Evolutionary conservation across 2,888 invertebrate species (phyloP).

Genomic region (Papilio elwesi): DNA sequence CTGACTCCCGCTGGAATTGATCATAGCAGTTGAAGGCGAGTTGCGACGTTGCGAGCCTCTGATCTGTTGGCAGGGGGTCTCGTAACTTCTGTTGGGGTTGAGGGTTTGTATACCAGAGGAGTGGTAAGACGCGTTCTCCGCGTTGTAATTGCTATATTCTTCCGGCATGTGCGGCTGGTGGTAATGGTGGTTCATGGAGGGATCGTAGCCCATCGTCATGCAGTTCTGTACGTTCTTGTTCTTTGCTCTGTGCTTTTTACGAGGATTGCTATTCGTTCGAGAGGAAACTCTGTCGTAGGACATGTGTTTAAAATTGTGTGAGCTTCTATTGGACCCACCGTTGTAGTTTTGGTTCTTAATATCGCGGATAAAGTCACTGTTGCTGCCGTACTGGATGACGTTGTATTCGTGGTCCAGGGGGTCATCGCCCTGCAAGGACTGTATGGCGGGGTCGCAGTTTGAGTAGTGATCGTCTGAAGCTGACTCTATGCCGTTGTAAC

Average conservation of each 20-base stretch:
- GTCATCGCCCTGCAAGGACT: slow-evolving; percentile 79
- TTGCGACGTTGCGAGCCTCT: slow-evolving; percentile 75
- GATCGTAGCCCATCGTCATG: slow-evolving; percentile 85
- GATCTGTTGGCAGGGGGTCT: slow-evolving; percentile 66
- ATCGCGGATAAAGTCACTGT: slow-evolving; percentile 78
- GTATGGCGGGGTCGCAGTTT: slow-evolving; percentile 80
- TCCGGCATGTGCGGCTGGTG: slow-evolving; percentile 82
- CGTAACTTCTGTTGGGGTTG: slow-evolving; percentile 82
- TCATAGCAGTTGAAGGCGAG: slow-evolving; percentile 75
- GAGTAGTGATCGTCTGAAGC: slow-evolving; percentile 82
- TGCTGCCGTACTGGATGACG: slow-evolving; percentile 81
- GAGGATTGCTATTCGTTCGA: slow-evolving; percentile 80
- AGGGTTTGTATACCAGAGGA: slow-evolving; percentile 80
- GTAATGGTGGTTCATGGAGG: slow-evolving; percentile 77
- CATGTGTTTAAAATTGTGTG: slow-evolving; percentile 82
- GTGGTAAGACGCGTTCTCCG: slow-evolving; percentile 80
- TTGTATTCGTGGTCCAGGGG: slow-evolving; percentile 81
- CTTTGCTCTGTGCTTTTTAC: slow-evolving; percentile 79
- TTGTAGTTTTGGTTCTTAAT: slow-evolving; percentile 84
- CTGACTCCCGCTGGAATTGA: slow-evolving; percentile 79
- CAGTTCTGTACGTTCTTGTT: slow-evolving; percentile 82
- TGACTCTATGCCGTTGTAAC: slow-evolving; percentile 79
- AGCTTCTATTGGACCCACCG: slow-evolving; percentile 76
- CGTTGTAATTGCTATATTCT: slow-evolving; percentile 76
- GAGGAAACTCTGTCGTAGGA: slow-evolving; percentile 80